Evolutionary conservation across 37 sponge, comb jelly and placozoan species (phyloP).

Genomic region (Hexactinellida sp.): DNA sequence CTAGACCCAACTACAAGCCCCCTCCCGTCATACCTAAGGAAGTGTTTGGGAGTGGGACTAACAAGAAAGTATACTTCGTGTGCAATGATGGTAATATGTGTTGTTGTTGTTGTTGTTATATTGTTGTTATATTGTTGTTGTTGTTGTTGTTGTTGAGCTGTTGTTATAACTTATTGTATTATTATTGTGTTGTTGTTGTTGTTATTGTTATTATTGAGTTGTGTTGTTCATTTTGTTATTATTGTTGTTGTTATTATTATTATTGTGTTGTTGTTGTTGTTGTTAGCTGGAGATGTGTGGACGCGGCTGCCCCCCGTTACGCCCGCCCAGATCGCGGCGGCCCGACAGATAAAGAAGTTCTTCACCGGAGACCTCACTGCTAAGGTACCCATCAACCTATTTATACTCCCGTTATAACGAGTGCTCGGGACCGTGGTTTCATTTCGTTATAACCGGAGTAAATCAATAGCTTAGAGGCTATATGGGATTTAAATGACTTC

Average conservation of each 20-base stretch:
- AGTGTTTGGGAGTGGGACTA: conserved; percentile 69
- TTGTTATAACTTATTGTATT: too few species aligned
- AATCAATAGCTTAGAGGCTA: too few species aligned
- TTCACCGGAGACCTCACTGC: conserved; percentile 79
- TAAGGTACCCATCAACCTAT: conserved; percentile 28
- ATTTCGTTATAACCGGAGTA: too few species aligned
- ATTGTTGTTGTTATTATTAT: background rate
- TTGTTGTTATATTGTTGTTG: background rate
- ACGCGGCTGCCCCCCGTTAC: conserved; percentile 78
- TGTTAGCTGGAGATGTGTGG: conserved; percentile 94
- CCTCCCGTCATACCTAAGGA: conserved; percentile 87
- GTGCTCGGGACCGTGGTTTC: too few species aligned
- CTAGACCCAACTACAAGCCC: conserved; percentile 81
- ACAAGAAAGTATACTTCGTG: conserved; percentile 94
- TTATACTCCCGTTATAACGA: too few species aligned
- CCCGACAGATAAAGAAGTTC: conserved; percentile 68
- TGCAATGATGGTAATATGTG: conserved; percentile 68
- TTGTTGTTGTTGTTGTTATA: background rate
- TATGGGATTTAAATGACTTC: too few species aligned
- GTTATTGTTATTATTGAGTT: background rate
- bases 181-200: background rate
- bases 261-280: too few species aligned
- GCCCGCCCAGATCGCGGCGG: conserved; percentile 69
- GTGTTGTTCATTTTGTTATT: background rate
- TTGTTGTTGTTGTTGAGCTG: background rate